A percentile compares a stretch with the other conserved stretches of the same genome.
Conservation (phyloP, 2,888 invertebrate species). For the Dromius quadrimaculatus region DNA sequence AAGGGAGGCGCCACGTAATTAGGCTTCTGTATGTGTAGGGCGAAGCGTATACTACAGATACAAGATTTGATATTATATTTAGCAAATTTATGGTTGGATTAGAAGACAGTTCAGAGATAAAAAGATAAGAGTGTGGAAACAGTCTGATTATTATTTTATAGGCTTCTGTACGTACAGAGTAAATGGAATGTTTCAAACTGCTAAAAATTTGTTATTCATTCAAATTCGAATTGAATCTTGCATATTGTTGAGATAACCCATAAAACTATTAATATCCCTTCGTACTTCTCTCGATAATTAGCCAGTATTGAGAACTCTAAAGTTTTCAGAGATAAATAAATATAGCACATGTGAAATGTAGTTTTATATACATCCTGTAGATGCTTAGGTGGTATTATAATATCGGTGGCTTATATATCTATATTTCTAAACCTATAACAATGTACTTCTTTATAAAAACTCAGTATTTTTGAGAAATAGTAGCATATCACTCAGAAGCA, state of each 20-base stretch:
- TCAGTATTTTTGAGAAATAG: constrained; percentile 39
- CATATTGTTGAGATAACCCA: too few relatives aligned
- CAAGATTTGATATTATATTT: too few relatives aligned
- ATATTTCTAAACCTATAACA: constrained; percentile 27
- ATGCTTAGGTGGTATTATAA: constrained; percentile 44
- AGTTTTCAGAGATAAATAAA: constrained; percentile 1
- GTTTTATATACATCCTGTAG: constrained; percentile 48
- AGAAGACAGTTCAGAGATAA: too few relatives aligned
- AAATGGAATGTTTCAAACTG: too few relatives aligned
- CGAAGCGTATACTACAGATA: too few relatives aligned
- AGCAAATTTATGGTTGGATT: too few relatives aligned
- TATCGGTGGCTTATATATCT: constrained; percentile 42
- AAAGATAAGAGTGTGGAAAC: too few relatives aligned
- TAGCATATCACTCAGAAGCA: constrained; percentile 31
- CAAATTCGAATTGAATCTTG: too few relatives aligned
- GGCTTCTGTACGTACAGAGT: too few relatives aligned
- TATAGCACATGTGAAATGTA: constrained; percentile 42
- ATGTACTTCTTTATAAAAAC: constrained; percentile 41
- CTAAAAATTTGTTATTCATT: not conserved
- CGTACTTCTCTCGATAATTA: not conserved
- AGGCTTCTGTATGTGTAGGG: too few relatives aligned
- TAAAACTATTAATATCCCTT: not conserved
- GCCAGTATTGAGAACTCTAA: constrained; percentile 13
- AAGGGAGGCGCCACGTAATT: too few relatives aligned
- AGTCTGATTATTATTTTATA: too few relatives aligned